Conservation (phyloP, 2,113 vertebrate genomes). For the Macrotis lagotis region DNA sequence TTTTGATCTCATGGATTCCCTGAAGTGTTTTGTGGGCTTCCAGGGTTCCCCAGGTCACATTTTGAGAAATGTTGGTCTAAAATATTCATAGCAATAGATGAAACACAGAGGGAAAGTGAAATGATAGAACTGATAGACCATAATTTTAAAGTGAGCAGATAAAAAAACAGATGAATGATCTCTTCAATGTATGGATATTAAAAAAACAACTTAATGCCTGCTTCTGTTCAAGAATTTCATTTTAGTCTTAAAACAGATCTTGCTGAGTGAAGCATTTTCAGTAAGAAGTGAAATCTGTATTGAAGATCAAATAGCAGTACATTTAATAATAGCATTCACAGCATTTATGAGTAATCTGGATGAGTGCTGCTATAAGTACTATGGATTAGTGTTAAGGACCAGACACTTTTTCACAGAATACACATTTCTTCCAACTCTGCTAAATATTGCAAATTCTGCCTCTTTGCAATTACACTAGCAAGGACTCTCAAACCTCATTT, state of each 20-base stretch:
- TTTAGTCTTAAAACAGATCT: not conserved
- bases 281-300: slow-evolving; percentile 17
- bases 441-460: not conserved
- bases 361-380: not conserved
- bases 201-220: slow-evolving; percentile 23
- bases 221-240: not conserved
- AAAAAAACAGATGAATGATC: not conserved
- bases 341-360: slow-evolving; percentile 8
- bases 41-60: not conserved
- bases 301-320: not conserved
- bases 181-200: not conserved
- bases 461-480: not conserved
- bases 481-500: not conserved
- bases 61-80: not conserved
- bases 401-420: not conserved
- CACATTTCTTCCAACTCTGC: not conserved
- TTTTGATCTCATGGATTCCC: not conserved
- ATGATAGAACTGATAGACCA: not conserved
- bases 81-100: not conserved
- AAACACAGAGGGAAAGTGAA: not conserved
- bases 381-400: not conserved
- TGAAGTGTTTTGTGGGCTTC: not conserved
- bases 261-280: not conserved
- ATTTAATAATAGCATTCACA: not conserved
- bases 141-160: slow-evolving; percentile 1